Base-by-base conservation (phyloP, 2,888 invertebrate species). In the Thereva nobilitata region DNA sequence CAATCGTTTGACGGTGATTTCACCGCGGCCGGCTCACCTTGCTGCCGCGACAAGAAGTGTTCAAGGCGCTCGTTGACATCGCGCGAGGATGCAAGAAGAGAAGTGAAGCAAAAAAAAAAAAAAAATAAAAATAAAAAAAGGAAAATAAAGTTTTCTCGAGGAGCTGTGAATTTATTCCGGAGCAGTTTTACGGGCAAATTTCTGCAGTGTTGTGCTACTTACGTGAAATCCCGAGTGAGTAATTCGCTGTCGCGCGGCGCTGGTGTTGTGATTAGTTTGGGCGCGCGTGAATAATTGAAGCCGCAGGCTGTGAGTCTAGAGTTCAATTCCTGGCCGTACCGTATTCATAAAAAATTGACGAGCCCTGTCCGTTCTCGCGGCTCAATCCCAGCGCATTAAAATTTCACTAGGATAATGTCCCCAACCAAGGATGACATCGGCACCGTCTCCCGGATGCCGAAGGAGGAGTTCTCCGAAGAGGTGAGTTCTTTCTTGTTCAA, bases 381-480 rank as follows among this genome's bases (percentile, higher is more conserved):
- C 23, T 23, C 23, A 23, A 23, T 23, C 23, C 23, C 23, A 23
- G 47, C 47, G 34, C 41, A 10, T 23, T 44, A 9, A 34, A 45
- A 45, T 54, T 38, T 35, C 45, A 37, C 6, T 23, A 40, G 47
- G 49, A 64, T 45, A 44, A 67, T 67, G 67, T 67, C 67, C 4
- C 67, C 67, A 34, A 67, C 64, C 5, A 67, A 67, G 34, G 67
- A 67, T 57, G 64, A 64, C 23, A 12, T 64, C 23, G 64, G 52
- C 4, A 67, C 67, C 9, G 57, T 67, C 10, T 64, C 64, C 38
- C 56, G 67, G 8, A 67, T 49, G 37, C 56, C 63, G 5, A 64
- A 64, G 41, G 67, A 67, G 7, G 64, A 67, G 40, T 67, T 64
- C 45, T 64, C 67, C 10, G 67, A 67, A n/a, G 57, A 41, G 56